These are phyloP conservation scores for Corythornis leucogaster DNA, from an alignment of 2,797 vertebrate genomes.

Conservation along the genomic window DNA sequence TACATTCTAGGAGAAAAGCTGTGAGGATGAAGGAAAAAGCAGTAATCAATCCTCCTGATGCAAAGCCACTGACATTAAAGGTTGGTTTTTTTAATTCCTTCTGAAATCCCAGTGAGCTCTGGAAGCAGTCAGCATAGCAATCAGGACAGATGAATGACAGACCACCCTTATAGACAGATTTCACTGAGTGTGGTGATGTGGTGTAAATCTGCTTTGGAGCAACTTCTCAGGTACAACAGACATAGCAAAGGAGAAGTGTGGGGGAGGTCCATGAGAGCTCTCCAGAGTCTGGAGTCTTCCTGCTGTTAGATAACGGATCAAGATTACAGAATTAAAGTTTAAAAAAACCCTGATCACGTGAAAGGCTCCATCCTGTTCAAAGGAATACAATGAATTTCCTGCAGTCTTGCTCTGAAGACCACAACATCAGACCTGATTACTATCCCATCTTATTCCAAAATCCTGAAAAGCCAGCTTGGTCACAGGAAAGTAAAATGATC, in stretches of 20 bases:
- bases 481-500: not conserved
- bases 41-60: not conserved
- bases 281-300: not conserved
- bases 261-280: not conserved
- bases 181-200: not conserved
- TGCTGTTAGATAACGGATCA: not conserved
- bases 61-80: not conserved
- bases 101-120: not conserved
- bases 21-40: not conserved
- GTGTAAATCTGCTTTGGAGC: not conserved
- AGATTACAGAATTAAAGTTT: conserved; percentile 6
- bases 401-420: not conserved
- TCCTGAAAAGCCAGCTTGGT: not conserved
- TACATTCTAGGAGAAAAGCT: not conserved
- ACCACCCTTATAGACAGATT: not conserved
- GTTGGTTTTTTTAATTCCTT: not conserved
- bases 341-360: not conserved
- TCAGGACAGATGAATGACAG: not conserved
- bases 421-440: not conserved
- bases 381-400: conserved; percentile 55
- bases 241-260: not conserved
- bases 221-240: not conserved
- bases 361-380: conserved; percentile 18
- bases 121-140: not conserved
- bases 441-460: not conserved